A percentile compares a stretch with the other conserved stretches of the same genome.
These are phyloP conservation scores for Aphelenchoides fujianensis DNA, from an alignment of 1,140 invertebrate genomes.

Conservation along the genomic window DNA sequence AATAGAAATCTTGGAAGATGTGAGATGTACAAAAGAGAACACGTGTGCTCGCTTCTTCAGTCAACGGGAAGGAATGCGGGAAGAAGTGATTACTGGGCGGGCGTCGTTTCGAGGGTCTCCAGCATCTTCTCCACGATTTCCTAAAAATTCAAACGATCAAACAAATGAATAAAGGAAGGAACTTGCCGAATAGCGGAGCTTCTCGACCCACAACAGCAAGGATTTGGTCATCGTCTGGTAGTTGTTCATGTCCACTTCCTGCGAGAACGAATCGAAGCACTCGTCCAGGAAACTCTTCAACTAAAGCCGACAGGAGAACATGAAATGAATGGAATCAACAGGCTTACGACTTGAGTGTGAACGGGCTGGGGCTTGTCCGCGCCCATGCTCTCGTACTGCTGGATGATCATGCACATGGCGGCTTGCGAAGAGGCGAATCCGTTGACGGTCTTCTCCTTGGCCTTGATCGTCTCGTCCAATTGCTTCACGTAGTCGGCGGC, in stretches of 20 bases:
- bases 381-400: slow-evolving; percentile 56
- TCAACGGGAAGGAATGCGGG: too few relatives aligned
- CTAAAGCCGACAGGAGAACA: slow-evolving; percentile 35
- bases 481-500: slow-evolving; percentile 60
- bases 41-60: too few relatives aligned
- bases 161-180: background rate
- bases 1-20: too few relatives aligned
- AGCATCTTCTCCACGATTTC: background rate
- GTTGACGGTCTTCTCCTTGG: slow-evolving; percentile 49
- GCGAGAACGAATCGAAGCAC: slow-evolving; percentile 52
- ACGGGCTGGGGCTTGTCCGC: slow-evolving; percentile 41
- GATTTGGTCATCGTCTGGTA: slow-evolving; percentile 48
- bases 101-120: background rate
- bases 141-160: background rate
- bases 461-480: slow-evolving; percentile 48
- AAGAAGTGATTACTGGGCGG: background rate
- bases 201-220: slow-evolving; percentile 36
- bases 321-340: background rate
- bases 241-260: slow-evolving; percentile 44
- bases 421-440: slow-evolving; percentile 35
- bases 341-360: slow-evolving; percentile 49
- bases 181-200: background rate
- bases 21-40: too few relatives aligned
- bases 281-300: slow-evolving; percentile 54
- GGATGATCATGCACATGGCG: slow-evolving; percentile 56